Evolutionary conservation across 2,888 invertebrate genomes (phyloP), one percentile per base, ranked within the genome.

Genomic region (Monopis laevigella): DNA sequence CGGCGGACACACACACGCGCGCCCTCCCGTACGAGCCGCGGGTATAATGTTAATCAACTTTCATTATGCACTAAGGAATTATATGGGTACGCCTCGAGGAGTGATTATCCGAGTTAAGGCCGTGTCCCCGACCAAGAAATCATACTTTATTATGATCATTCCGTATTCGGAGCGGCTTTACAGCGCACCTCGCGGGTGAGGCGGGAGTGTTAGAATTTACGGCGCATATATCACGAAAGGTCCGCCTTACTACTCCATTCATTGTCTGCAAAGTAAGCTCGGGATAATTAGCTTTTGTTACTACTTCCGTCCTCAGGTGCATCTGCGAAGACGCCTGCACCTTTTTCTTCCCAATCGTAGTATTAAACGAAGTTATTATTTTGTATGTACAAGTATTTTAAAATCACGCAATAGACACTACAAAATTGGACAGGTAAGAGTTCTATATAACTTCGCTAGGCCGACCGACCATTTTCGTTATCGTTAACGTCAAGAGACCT

Each of bases 1-100:
- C 84, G 86, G 87, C 87, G 87, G 88, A 88, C 88, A 87, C 87
- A 86, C 87, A 82, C 82, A 78, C 81, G 73, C 68, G 55, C 65
- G 53, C 59, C 56, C 55, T 11, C 16, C 16, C 41, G 26, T 36
- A 27, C 40, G 36, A 27, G 47, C 44, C 21, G 49, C 55, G 59
- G 53, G 63, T 62, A 62, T 74, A 74, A 78, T 75, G 78, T 78
- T 80, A 80, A 78, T 80, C 80, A 78, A 78, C 77, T 80, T 80
- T 80, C 77, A 80, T 80, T 80, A 78, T 78, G 78, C 78, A 80
- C 80, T 77, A 77, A 78, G 80, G 80, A 80, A 75, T 78, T 78
- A 77, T 71, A 75, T 70, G 75, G 77, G 73, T 72, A 74, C 73
- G 77, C 74, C 78, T 67, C 36, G 65, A 78, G 78, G 80, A 80